phyloP scores from a whole-genome alignment of 2,888 invertebrate genomes.

The Camponotus fellah region DNA sequence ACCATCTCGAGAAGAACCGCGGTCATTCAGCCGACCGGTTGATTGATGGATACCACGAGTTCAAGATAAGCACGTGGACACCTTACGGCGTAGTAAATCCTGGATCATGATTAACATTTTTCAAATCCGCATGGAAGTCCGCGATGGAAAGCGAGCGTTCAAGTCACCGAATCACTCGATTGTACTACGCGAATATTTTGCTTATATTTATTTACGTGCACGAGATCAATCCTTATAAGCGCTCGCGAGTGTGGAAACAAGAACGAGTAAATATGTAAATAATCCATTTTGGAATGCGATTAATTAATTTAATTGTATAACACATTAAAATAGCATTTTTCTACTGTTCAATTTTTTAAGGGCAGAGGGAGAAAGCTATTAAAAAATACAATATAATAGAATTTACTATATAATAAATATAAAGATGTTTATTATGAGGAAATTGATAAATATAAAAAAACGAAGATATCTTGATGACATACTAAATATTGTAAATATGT shows the following conservation, averaged over 20 bases:
- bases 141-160: background rate
- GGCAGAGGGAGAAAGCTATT: background rate
- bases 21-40: slow-evolving; percentile 37
- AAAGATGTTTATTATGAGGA: too few species aligned
- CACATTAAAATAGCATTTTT: background rate
- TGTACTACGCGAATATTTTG: background rate
- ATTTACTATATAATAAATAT: background rate
- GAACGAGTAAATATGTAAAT: background rate
- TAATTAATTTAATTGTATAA: background rate
- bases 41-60: background rate
- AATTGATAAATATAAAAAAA: background rate
- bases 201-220: background rate
- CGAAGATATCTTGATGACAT: background rate
- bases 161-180: background rate
- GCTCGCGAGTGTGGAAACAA: background rate
- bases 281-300: background rate
- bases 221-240: background rate
- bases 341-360: background rate
- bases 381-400: background rate
- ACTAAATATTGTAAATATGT: background rate
- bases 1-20: slow-evolving; percentile 48
- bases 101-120: background rate
- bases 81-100: background rate
- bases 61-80: background rate
- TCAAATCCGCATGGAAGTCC: background rate